phyloP scores from a whole-genome alignment of 2,888 invertebrate species.

The Arge pagana region DNA sequence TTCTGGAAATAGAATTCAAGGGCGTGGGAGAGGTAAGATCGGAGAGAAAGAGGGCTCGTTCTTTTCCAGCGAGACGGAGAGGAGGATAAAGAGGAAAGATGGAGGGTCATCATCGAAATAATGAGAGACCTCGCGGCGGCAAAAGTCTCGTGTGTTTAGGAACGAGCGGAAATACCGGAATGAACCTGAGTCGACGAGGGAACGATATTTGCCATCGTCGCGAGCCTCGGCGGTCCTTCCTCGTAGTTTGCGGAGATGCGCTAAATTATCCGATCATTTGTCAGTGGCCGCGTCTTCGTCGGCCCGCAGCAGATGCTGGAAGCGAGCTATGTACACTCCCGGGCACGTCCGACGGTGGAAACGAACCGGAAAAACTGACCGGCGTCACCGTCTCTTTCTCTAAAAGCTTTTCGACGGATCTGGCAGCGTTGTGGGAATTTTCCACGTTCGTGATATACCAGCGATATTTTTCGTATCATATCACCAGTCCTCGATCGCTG shows the following conservation, averaged over 20 bases:
- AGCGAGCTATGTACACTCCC: constrained; percentile 6
- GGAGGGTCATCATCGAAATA: no score
- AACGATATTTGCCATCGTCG: constrained; percentile 12
- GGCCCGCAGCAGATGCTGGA: constrained; percentile 4
- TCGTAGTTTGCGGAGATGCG: constrained; percentile 37
- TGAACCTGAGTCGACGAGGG: constrained; percentile 1
- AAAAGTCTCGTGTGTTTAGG: constrained; percentile 14
- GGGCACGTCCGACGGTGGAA: neutral
- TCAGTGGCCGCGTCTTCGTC: neutral
- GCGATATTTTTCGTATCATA: no score
- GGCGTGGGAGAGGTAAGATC: no score
- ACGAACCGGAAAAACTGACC: constrained; percentile 5
- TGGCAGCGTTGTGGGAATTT: neutral
- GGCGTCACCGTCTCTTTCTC: no score
- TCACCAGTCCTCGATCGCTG: no score
- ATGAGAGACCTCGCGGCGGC: no score
- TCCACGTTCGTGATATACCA: constrained; percentile 7
- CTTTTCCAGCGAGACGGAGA: no score
- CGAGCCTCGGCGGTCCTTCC: constrained; percentile 11
- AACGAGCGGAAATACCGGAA: constrained; percentile 9
- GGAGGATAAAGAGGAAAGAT: no score
- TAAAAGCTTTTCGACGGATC: neutral
- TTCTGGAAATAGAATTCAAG: no score
- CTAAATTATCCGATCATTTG: constrained; percentile 32
- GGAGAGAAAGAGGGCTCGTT: no score